A percentile compares a stretch with the other conserved stretches of the same genome.
phyloP scores from a whole-genome alignment of 2,113 vertebrate species.

The Aramus guarauna region DNA sequence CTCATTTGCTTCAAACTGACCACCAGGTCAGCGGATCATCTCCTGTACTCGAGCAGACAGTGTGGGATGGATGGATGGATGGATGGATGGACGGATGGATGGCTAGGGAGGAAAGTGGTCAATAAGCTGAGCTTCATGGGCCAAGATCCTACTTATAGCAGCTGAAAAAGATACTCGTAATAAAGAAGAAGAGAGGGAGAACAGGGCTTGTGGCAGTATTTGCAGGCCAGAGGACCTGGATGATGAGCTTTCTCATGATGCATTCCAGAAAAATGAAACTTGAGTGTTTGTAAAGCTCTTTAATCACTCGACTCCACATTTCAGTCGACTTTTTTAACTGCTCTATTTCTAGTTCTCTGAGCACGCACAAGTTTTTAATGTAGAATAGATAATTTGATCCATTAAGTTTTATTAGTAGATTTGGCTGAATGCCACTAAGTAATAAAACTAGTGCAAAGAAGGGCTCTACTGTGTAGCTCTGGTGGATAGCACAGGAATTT shows the following conservation, averaged over 20 bases:
- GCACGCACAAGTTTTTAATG: background rate
- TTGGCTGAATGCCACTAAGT: background rate
- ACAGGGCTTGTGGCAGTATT: accelerated
- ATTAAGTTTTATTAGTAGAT: background rate
- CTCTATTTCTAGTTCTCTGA: background rate
- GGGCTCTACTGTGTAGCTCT: background rate
- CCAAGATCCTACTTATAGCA: background rate
- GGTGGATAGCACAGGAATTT: background rate
- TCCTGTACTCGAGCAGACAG: background rate
- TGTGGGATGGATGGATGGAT: background rate
- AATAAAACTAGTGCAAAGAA: background rate
- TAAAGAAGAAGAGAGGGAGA: background rate
- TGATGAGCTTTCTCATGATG: background rate
- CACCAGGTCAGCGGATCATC: background rate
- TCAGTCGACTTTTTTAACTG: background rate
- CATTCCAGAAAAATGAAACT: background rate
- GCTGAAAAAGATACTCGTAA: background rate
- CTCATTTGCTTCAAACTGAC: background rate
- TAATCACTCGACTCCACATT: background rate
- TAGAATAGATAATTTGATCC: background rate
- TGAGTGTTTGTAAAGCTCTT: background rate
- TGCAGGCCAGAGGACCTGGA: background rate
- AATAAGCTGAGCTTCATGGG: background rate
- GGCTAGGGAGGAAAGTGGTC: background rate
- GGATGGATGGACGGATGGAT: background rate